phyloP scores from a whole-genome alignment of 37 sponge, comb jelly and placozoan genomes.

The Aplysina aerophoba region DNA sequence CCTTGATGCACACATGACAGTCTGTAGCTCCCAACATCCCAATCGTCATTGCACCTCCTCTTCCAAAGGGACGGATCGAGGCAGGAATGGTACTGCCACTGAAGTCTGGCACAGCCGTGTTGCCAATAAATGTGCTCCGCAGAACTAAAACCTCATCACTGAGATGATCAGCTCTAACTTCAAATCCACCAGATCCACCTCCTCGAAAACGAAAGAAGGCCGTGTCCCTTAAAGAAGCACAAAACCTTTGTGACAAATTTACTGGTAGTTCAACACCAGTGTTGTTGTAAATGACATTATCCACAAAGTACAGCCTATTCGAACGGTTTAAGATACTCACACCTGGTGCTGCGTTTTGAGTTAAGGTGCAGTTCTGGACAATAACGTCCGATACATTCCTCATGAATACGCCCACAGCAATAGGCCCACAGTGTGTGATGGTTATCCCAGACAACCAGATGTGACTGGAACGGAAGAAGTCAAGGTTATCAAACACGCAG shows the following conservation, averaged over 20 bases:
- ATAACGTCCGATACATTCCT: neutral
- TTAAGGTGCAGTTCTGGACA: neutral
- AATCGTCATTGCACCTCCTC: constrained; percentile 17
- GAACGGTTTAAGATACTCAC: neutral
- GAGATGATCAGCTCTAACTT: neutral
- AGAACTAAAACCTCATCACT: neutral
- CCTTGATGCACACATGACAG: constrained; percentile 9
- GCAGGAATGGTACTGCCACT: neutral
- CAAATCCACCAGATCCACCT: neutral
- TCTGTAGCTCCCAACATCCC: neutral
- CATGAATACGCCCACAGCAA: neutral
- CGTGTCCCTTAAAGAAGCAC: neutral
- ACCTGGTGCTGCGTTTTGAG: neutral
- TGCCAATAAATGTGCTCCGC: neutral
- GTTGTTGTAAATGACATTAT: neutral
- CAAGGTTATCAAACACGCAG: constrained; percentile 11
- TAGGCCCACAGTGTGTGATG: neutral
- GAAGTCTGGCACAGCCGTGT: neutral
- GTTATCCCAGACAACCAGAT: neutral
- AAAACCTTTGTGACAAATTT: neutral
- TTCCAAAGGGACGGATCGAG: neutral
- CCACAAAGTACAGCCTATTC: neutral
- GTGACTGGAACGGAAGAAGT: neutral
- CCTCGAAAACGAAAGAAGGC: neutral
- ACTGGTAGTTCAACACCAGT: neutral